Percentiles rank a stretch among this genome's conserved stretches.
Evolutionary conservation across 2,888 invertebrate species (phyloP).

Genomic region (Ornithoptera alexandrae): DNA sequence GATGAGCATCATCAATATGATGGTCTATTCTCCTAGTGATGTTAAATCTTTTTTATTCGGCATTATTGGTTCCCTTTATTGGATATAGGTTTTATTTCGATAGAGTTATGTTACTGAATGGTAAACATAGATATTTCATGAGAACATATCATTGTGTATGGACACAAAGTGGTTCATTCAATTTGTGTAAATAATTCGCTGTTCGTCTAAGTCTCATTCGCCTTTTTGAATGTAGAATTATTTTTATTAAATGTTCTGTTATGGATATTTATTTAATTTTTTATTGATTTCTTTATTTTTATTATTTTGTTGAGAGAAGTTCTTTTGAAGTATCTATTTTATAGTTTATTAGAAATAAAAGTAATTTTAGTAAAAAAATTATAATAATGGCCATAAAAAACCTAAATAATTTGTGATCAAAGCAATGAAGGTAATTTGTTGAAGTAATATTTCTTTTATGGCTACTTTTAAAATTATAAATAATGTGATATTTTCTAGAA

Average conservation of each 20-base stretch:
- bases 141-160: slow-evolving; percentile 1
- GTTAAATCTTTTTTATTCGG: neutral
- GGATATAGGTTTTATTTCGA: too few species aligned
- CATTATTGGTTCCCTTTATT: too few species aligned
- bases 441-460: neutral
- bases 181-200: neutral
- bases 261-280: neutral
- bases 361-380: too few species aligned
- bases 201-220: neutral
- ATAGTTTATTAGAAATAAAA: neutral
- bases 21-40: neutral
- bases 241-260: neutral
- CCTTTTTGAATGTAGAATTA: neutral
- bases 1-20: too few species aligned
- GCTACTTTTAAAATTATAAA: too few species aligned
- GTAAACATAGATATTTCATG: slow-evolving; percentile 21
- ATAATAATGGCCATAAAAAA: too few species aligned
- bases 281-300: neutral
- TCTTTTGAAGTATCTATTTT: slow-evolving; percentile 22
- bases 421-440: neutral
- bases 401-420: neutral
- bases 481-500: too few species aligned
- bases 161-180: neutral
- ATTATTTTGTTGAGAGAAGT: slow-evolving; percentile 8
- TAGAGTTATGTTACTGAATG: neutral